A percentile compares a stretch with the other conserved stretches of the same genome.
Conservation (phyloP, 2,888 invertebrate species). For the Orthosia gracilis region DNA sequence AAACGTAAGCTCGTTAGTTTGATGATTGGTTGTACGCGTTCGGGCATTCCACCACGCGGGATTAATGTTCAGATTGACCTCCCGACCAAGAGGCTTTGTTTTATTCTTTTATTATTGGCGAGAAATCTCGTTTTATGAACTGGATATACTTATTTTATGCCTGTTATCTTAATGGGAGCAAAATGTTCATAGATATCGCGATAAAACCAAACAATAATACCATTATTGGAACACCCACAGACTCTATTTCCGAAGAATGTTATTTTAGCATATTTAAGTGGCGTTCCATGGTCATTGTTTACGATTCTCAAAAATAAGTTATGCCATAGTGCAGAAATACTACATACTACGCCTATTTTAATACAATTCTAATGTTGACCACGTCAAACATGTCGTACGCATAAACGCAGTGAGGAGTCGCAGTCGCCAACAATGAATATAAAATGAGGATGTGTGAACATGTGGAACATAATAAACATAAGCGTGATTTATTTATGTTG, state of each 20-base stretch:
- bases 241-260: conserved; percentile 1
- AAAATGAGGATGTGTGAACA: conserved; percentile 74
- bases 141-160: conserved; percentile 17
- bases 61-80: conserved; percentile 63
- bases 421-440: conserved; percentile 72
- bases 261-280: conserved; percentile 14
- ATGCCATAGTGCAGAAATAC: conserved; percentile 41
- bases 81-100: conserved; percentile 48
- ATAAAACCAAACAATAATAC: conserved; percentile 4
- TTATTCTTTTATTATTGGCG: conserved; percentile 36
- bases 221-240: conserved; percentile 22
- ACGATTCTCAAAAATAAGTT: conserved; percentile 36
- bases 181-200: conserved; percentile 22
- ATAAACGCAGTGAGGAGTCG: conserved; percentile 63
- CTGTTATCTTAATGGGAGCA: conserved; percentile 7
- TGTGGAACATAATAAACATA: conserved; percentile 74
- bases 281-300: conserved; percentile 36
- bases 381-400: conserved; percentile 64
- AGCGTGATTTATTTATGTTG: conserved; percentile 74
- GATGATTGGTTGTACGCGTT: conserved; percentile 68
- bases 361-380: conserved; percentile 68
- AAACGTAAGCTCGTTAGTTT: conserved; percentile 72
- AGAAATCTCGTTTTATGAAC: conserved; percentile 25
- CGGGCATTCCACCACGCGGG: conserved; percentile 56
- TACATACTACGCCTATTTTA: conserved; percentile 36